Conservation (phyloP, 2,797 vertebrate species). For the Cyclopterus lumpus region DNA sequence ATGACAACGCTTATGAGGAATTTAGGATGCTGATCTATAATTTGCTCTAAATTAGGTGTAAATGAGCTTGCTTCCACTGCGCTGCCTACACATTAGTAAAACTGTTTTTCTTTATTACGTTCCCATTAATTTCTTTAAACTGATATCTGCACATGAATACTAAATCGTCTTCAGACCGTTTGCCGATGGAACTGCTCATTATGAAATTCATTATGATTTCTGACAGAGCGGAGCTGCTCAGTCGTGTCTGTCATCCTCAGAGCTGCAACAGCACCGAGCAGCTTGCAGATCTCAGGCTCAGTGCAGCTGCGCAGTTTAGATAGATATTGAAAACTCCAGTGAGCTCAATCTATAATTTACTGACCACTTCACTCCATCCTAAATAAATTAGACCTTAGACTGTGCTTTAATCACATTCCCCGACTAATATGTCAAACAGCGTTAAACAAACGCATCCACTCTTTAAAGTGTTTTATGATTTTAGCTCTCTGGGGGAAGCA, state of each 20-base stretch:
- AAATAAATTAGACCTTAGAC: conserved; percentile 11
- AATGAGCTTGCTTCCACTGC: conserved; percentile 7
- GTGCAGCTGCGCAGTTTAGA: conserved; percentile 10
- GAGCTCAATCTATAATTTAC: conserved; percentile 28
- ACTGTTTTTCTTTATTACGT: conserved; percentile 38
- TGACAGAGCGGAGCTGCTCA: conserved; percentile 36
- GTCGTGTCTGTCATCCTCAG: conserved; percentile 12
- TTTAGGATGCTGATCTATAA: conserved; percentile 8
- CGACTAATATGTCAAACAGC: not conserved
- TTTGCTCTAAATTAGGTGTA: conserved; percentile 21
- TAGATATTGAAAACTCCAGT: conserved; percentile 14
- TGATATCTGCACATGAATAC: not conserved
- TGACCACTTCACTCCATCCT: conserved; percentile 14
- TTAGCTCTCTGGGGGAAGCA: not conserved
- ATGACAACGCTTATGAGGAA: not conserved
- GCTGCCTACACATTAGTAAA: conserved; percentile 9
- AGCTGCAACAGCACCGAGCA: conserved; percentile 8
- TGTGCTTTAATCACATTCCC: conserved; percentile 4
- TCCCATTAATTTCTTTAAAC: not conserved
- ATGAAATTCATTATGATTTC: conserved; percentile 33
- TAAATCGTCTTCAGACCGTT: not conserved
- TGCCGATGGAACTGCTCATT: not conserved
- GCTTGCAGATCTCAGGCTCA: not conserved
- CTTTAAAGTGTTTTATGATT: not conserved
- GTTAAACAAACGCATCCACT: not conserved